Evolutionary conservation across 2,888 invertebrate species (phyloP).

Genomic region (Sarcophaga carnaria): DNA sequence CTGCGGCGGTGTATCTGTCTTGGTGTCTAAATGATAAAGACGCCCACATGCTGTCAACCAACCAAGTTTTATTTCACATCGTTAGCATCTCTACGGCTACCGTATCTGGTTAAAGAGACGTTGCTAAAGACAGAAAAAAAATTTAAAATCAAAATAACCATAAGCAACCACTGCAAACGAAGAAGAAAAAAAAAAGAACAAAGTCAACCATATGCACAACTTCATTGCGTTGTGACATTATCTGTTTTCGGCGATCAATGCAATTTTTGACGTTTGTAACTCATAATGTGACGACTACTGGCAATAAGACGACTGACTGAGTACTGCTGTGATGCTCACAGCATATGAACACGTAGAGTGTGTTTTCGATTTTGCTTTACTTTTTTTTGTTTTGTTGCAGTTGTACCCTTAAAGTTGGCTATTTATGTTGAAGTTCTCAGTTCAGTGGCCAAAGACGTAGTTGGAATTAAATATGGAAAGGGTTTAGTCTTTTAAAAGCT

Average conservation of each 20-base stretch:
- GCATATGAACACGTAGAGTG: conserved; percentile 40
- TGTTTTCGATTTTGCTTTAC: conserved; percentile 21
- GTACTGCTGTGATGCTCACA: conserved; percentile 62
- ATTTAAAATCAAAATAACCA: no score
- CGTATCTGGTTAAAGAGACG: conserved; percentile 53
- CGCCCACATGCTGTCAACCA: conserved; percentile 75
- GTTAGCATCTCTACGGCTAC: conserved; percentile 67
- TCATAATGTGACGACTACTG: conserved; percentile 70
- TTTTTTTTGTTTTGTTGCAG: not conserved
- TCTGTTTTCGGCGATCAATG: conserved; percentile 70
- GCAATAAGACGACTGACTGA: conserved; percentile 50
- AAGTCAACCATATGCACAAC: conserved; percentile 62
- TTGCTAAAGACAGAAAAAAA: conserved; percentile 24
- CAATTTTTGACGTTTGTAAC: conserved; percentile 71
- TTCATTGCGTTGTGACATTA: conserved; percentile 71
- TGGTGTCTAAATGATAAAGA: conserved; percentile 51
- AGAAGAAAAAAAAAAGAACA: conserved; percentile 1
- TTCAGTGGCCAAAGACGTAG: conserved; percentile 35
- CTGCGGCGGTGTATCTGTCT: not conserved
- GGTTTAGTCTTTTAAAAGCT: not conserved
- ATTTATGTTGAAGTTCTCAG: conserved; percentile 15
- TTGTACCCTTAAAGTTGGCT: conserved; percentile 14
- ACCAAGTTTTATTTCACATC: conserved; percentile 63
- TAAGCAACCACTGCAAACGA: no score
- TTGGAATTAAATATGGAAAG: not conserved